A percentile compares a stretch with the other conserved stretches of the same genome.
phyloP scores from a whole-genome alignment of 2,797 vertebrate genomes.

The Masticophis lateralis region DNA sequence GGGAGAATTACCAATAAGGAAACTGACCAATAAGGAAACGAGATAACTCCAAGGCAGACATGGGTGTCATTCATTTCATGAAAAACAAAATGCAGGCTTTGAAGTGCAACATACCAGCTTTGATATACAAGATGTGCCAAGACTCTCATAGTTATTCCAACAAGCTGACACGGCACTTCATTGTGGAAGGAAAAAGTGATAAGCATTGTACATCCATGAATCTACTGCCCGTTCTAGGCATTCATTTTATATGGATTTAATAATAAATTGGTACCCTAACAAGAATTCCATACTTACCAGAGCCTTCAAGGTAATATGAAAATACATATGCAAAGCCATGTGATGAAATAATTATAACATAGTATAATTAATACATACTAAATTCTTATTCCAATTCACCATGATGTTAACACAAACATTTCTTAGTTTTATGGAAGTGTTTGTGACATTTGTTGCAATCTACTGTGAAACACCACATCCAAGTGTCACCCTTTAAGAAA shows the following conservation, averaged over 20 bases:
- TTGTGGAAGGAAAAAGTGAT: background rate
- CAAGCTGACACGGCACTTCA: background rate
- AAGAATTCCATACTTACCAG: background rate
- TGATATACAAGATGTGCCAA: background rate
- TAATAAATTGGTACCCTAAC: background rate
- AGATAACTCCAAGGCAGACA: background rate
- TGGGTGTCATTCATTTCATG: background rate
- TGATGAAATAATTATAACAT: background rate
- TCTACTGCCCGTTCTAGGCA: background rate
- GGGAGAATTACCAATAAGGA: background rate
- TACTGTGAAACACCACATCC: background rate
- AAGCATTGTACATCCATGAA: background rate
- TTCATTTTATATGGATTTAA: background rate
- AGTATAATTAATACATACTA: background rate
- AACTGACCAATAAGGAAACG: background rate
- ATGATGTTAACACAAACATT: background rate
- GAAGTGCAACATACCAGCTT: background rate
- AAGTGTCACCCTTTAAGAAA: background rate
- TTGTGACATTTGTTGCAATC: background rate
- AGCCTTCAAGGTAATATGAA: background rate
- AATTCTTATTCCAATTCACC: background rate
- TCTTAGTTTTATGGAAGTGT: background rate
- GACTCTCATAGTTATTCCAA: background rate
- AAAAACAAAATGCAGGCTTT: background rate
- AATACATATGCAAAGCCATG: background rate